Conservation (phyloP, 2,888 invertebrate genomes). For the Shargacucullia verbasci region DNA sequence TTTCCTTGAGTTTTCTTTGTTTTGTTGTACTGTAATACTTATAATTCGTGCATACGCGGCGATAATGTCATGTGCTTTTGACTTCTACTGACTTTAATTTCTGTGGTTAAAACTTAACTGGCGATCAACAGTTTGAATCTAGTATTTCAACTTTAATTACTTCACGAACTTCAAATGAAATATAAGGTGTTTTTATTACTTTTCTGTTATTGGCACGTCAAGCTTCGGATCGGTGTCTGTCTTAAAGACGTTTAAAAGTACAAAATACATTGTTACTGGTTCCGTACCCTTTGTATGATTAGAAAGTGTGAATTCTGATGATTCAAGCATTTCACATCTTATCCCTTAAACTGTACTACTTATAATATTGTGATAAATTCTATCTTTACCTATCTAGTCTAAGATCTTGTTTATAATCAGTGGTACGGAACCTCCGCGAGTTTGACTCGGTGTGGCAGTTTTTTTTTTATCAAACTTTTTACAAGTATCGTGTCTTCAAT, state of each 20-base stretch:
- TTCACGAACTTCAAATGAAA: no score
- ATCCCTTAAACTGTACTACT: slow-evolving; percentile 1
- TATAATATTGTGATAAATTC: slow-evolving; percentile 16
- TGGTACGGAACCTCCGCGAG: slow-evolving; percentile 17
- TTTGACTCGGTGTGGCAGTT: slow-evolving; percentile 6
- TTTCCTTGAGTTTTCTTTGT: no score
- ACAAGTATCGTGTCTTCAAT: slow-evolving; percentile 1
- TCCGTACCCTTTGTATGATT: slow-evolving; percentile 13
- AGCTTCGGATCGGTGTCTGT: slow-evolving; percentile 22
- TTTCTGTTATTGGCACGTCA: slow-evolving; percentile 13
- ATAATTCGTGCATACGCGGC: no score
- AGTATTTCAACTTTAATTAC: no score
- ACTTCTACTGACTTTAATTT: no score
- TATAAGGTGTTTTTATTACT: no score
- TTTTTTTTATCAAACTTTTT: slow-evolving; percentile 13
- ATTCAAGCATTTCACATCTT: slow-evolving; percentile 4
- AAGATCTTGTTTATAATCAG: not conserved
- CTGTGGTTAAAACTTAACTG: no score
- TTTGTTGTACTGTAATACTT: no score
- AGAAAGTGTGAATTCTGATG: not conserved
- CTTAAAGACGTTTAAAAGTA: slow-evolving; percentile 45
- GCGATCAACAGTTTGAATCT: no score
- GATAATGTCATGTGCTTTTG: no score
- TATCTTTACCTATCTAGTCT: not conserved
- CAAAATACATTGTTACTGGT: slow-evolving; percentile 39